Evolutionary conservation across 2,888 invertebrate genomes (phyloP).

Genomic region (Stenichneumon culpator): DNA sequence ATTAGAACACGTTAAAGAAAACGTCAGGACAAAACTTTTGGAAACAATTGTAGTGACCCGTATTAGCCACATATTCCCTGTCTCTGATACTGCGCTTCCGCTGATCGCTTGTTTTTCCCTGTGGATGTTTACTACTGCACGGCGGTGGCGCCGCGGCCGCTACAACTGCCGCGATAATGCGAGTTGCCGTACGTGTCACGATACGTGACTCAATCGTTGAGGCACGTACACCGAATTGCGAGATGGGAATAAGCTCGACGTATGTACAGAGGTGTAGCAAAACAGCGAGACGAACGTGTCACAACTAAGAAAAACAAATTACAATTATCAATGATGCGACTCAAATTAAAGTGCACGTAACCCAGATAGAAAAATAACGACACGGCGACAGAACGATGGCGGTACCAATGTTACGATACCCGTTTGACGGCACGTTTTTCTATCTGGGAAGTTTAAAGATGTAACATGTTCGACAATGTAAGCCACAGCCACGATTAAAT

Average conservation of each 20-base stretch:
- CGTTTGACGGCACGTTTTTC: too few relatives aligned
- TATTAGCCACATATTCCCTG: not conserved
- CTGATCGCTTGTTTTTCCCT: not conserved
- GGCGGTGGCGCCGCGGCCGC: conserved; percentile 26
- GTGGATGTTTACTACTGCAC: not conserved
- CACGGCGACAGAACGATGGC: too few relatives aligned
- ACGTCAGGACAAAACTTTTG: not conserved
- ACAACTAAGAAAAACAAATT: conserved; percentile 38
- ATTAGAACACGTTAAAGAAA: not conserved
- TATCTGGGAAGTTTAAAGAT: conserved; percentile 25
- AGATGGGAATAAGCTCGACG: conserved; percentile 61
- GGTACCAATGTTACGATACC: too few relatives aligned
- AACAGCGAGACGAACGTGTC: conserved; percentile 27
- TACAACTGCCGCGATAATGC: conserved; percentile 52
- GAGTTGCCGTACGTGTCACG: conserved; percentile 61
- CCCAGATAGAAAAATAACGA: too few relatives aligned
- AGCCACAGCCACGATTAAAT: not conserved
- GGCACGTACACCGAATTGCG: conserved; percentile 78
- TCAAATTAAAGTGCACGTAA: conserved; percentile 3
- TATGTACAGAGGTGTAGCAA: conserved; percentile 25
- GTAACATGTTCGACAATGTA: not conserved
- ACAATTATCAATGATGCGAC: not conserved
- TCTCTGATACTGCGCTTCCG: not conserved
- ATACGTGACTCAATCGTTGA: conserved; percentile 79
- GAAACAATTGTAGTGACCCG: not conserved